Conservation (phyloP, 2,797 vertebrate genomes). For the Cirrhinus mrigala region DNA sequence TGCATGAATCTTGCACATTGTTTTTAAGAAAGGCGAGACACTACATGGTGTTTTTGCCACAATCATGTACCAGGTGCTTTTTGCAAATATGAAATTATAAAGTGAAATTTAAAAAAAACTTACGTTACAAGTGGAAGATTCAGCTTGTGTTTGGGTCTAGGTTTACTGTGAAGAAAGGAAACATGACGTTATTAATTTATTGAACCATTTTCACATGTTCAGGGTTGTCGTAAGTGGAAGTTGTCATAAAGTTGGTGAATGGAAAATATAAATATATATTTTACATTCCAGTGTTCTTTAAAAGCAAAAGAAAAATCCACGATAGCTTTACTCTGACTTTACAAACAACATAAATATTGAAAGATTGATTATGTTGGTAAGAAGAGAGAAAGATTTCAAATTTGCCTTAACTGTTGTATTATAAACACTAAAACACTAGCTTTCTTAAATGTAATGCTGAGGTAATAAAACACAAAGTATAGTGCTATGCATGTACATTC, state of each 20-base stretch:
- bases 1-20: background rate
- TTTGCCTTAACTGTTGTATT: no score
- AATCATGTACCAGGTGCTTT: background rate
- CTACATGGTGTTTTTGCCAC: no score
- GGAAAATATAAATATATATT: background rate
- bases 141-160: background rate
- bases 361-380: no score
- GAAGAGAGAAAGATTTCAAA: no score
- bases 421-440: no score
- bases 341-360: background rate
- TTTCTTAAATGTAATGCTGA: no score
- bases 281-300: background rate
- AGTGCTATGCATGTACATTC: no score
- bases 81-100: no score
- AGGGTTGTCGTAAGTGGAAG: background rate
- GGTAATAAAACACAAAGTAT: no score
- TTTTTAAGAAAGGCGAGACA: background rate
- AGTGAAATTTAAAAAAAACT: no score
- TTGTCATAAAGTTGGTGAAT: background rate
- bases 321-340: background rate
- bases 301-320: background rate
- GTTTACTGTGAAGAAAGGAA: constrained; percentile 7
- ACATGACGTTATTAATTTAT: background rate
- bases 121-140: constrained; percentile 4
- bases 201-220: background rate